These are phyloP conservation scores for Apostichopus japonicus DNA, from an alignment of 35 echinoderm and acorn worm species.

Conservation along the genomic window DNA sequence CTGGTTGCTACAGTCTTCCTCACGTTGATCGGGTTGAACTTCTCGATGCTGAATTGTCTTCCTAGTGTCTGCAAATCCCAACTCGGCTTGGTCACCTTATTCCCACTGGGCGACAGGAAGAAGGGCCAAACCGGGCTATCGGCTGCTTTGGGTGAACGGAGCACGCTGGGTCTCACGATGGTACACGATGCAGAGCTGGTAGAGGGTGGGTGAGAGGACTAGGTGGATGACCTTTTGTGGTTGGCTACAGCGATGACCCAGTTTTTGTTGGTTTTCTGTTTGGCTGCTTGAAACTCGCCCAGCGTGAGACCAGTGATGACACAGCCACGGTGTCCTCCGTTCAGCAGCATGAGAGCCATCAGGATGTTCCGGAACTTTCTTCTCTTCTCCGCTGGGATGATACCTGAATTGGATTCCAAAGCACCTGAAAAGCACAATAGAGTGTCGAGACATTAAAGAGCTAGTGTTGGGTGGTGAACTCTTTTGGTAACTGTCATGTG, in stretches of 20 bases:
- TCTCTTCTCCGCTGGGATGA: not conserved
- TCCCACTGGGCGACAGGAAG: not conserved
- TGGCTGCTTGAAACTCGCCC: not conserved
- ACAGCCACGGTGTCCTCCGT: not conserved
- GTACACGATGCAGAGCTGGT: slow-evolving; percentile 1
- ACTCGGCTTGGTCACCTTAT: not conserved
- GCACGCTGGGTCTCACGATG: not conserved
- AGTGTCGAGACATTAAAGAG: too few relatives aligned
- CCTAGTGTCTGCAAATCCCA: not conserved
- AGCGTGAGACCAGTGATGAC: not conserved
- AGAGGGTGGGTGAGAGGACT: not conserved
- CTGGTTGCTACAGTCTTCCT: slow-evolving; percentile 1
- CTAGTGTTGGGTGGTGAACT: too few relatives aligned
- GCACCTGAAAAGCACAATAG: too few relatives aligned
- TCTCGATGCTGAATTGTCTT: too few relatives aligned
- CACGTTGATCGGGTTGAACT: not conserved
- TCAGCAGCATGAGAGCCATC: not conserved
- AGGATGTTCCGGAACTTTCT: not conserved
- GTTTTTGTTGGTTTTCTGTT: not conserved
- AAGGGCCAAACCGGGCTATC: not conserved
- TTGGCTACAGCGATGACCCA: not conserved
- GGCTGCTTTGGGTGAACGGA: not conserved
- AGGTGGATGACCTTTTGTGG: not conserved
- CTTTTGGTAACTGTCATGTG: not conserved
- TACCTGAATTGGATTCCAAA: not conserved